phyloP scores from a whole-genome alignment of 2,113 vertebrate genomes.

The Thunnus thynnus region DNA sequence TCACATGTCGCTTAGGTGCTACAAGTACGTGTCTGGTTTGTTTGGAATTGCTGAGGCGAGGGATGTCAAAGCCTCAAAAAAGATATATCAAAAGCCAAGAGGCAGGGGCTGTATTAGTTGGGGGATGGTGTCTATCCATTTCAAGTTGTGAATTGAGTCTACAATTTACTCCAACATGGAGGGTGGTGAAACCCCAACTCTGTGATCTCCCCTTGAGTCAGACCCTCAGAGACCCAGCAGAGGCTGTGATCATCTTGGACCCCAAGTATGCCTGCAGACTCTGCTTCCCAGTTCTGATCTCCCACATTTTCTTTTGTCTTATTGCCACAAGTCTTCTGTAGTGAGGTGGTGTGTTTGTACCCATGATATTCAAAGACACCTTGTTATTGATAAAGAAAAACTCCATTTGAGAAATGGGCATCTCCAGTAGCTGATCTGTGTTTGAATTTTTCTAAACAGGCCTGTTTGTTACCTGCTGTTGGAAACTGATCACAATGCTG shows the following conservation, averaged over 20 bases:
- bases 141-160: conserved; percentile 25
- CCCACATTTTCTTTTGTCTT: conserved; percentile 4
- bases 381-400: neutral
- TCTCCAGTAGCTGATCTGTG: neutral
- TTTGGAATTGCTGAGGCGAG: conserved; percentile 14
- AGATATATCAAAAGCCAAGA: conserved; percentile 20
- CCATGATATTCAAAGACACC: conserved; percentile 15
- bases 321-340: conserved; percentile 19
- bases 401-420: neutral
- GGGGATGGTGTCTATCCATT: conserved; percentile 13
- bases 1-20: neutral
- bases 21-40: neutral
- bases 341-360: conserved; percentile 15
- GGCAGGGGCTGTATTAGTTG: conserved; percentile 16
- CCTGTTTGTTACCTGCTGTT: neutral
- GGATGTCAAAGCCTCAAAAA: conserved; percentile 12
- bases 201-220: conserved; percentile 44
- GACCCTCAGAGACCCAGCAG: conserved; percentile 40
- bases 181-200: neutral
- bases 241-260: conserved; percentile 53
- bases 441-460: neutral
- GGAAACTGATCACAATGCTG: neutral
- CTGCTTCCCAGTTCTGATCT: conserved; percentile 28
- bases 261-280: conserved; percentile 12
- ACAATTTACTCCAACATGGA: conserved; percentile 27